Evolutionary conservation across 2,797 vertebrate genomes (phyloP).

Genomic region (Vireo griseus): DNA sequence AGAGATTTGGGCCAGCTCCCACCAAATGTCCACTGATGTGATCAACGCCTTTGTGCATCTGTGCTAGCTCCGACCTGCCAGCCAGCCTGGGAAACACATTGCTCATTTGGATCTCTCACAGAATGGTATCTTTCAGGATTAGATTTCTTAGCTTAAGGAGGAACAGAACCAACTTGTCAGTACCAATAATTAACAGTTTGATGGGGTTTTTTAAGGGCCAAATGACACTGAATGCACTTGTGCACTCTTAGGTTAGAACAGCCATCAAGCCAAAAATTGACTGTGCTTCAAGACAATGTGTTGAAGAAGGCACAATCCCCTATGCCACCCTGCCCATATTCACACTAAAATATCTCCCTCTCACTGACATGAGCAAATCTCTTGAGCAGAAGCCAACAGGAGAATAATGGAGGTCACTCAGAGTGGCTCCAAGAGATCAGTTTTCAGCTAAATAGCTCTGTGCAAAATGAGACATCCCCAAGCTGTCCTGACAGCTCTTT

Average conservation of each 20-base stretch:
- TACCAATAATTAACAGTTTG: neutral
- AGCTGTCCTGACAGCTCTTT: neutral
- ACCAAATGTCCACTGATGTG: neutral
- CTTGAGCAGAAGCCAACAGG: neutral
- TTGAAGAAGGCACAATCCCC: neutral
- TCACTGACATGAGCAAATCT: neutral
- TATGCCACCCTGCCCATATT: neutral
- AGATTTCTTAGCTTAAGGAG: neutral
- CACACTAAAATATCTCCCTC: neutral
- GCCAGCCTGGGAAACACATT: neutral
- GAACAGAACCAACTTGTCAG: neutral
- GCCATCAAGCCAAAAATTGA: neutral
- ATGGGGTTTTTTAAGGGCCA: neutral
- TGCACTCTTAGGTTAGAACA: neutral
- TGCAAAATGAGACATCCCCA: neutral
- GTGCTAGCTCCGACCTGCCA: neutral
- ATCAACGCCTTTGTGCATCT: neutral
- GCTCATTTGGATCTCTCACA: neutral
- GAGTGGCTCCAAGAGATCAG: neutral
- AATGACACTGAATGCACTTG: neutral
- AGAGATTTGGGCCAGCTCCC: neutral
- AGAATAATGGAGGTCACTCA: neutral
- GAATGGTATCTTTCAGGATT: neutral
- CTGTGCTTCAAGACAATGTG: neutral
- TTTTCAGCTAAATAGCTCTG: neutral